Conservation (phyloP, 2,797 vertebrate species). For the Syndactyla subalaris region DNA sequence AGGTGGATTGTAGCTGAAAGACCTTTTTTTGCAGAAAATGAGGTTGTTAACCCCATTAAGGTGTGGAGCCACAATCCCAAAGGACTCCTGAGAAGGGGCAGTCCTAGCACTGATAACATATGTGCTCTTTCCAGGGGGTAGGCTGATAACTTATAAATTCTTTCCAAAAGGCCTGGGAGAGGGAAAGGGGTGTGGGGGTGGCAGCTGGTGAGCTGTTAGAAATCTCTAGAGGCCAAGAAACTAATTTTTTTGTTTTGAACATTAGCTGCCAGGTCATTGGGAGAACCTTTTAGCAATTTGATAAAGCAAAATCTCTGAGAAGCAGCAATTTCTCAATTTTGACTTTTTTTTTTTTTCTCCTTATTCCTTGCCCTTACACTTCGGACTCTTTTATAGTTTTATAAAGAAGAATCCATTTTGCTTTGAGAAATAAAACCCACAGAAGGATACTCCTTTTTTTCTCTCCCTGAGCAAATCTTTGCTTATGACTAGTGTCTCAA, state of each 20-base stretch:
- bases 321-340: background rate
- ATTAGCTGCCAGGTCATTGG: background rate
- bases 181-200: accelerated
- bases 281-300: background rate
- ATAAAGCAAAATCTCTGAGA: background rate
- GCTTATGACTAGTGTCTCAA: background rate
- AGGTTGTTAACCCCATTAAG: background rate
- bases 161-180: background rate
- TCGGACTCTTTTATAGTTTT: background rate
- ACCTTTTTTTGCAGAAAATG: background rate
- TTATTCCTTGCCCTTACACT: background rate
- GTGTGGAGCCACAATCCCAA: background rate
- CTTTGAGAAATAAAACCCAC: background rate
- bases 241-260: background rate
- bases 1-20: background rate
- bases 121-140: background rate
- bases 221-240: background rate
- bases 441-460: background rate
- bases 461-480: background rate
- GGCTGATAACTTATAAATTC: background rate
- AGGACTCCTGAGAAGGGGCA: background rate
- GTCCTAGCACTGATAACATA: background rate
- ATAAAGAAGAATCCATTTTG: background rate
- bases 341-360: background rate
- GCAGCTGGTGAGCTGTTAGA: background rate